Conservation (phyloP, 2,797 vertebrate species). For the Apogon hyalosoma region DNA sequence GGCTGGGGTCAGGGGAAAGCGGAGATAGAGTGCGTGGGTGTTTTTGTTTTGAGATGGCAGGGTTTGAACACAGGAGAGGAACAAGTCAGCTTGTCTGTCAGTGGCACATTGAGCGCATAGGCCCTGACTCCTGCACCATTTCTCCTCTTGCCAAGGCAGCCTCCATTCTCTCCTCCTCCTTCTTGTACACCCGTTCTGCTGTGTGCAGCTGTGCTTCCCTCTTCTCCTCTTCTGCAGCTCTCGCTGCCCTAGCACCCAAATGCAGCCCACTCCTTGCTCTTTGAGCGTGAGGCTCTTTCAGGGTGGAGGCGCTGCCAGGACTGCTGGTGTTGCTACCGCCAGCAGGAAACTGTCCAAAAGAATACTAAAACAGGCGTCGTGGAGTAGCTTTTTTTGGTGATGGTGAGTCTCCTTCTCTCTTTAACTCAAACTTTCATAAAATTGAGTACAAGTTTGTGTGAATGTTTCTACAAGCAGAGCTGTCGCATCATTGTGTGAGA, state of each 20-base stretch:
- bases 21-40: constrained; percentile 87
- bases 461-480: constrained; percentile 11
- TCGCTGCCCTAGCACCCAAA: constrained; percentile 68
- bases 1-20: constrained; percentile 84
- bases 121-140: constrained; percentile 63
- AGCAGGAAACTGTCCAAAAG: constrained; percentile 70
- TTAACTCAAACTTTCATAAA: constrained; percentile 26
- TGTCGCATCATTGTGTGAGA: constrained; percentile 23
- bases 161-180: constrained; percentile 44
- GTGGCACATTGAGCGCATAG: constrained; percentile 69
- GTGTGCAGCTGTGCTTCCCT: constrained; percentile 71
- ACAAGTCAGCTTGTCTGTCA: constrained; percentile 75
- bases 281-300: constrained; percentile 69
- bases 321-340: constrained; percentile 60
- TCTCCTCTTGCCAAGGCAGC: constrained; percentile 51
- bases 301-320: constrained; percentile 71
- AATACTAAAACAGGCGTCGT: constrained; percentile 57
- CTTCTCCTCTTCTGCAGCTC: constrained; percentile 53
- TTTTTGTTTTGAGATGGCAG: constrained; percentile 89
- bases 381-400: constrained; percentile 79
- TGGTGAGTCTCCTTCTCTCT: constrained; percentile 76
- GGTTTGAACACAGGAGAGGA: constrained; percentile 81
- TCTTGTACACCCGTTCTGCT: constrained; percentile 50
- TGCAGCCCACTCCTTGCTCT: constrained; percentile 71
- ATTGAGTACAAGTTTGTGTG: background rate